Percentiles rank a stretch among this genome's conserved stretches.
These are phyloP conservation scores for Cheilosia soror DNA, from an alignment of 2,888 invertebrate genomes.

Conservation along the genomic window DNA sequence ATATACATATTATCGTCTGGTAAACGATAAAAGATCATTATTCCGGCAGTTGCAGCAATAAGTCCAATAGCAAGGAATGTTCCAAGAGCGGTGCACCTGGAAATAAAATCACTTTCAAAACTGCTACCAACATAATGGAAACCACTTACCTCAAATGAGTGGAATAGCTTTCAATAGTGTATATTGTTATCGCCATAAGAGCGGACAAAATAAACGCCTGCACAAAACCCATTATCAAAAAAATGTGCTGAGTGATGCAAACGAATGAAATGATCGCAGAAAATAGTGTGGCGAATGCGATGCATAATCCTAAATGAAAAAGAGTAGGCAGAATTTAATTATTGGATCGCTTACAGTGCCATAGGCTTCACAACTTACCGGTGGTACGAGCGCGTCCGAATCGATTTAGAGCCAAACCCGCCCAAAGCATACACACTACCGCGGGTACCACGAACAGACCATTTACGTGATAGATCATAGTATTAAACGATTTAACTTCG, in stretches of 20 bases:
- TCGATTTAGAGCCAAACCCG: conserved; percentile 72
- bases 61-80: conserved; percentile 71
- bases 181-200: conserved; percentile 72
- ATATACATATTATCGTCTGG: conserved; percentile 71
- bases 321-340: neutral
- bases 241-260: conserved; percentile 64
- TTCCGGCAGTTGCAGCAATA: conserved; percentile 73
- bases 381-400: conserved; percentile 76
- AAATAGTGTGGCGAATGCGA: conserved; percentile 73
- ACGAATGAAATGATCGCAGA: conserved; percentile 75
- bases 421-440: conserved; percentile 59
- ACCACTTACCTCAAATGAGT: conserved; percentile 73
- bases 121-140: neutral
- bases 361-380: conserved; percentile 56
- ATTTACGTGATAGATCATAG: conserved; percentile 64
- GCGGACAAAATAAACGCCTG: conserved; percentile 76
- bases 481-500: conserved; percentile 76
- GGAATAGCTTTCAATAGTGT: conserved; percentile 75
- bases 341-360: no score
- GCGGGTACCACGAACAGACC: conserved; percentile 74
- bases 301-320: conserved; percentile 58
- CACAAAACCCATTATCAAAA: conserved; percentile 77
- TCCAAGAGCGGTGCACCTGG: conserved; percentile 76
- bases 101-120: neutral
- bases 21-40: conserved; percentile 61